A percentile compares a stretch with the other conserved stretches of the same genome.
Evolutionary conservation across 2,797 vertebrate genomes (phyloP).

Genomic region (Poecilia gillii): DNA sequence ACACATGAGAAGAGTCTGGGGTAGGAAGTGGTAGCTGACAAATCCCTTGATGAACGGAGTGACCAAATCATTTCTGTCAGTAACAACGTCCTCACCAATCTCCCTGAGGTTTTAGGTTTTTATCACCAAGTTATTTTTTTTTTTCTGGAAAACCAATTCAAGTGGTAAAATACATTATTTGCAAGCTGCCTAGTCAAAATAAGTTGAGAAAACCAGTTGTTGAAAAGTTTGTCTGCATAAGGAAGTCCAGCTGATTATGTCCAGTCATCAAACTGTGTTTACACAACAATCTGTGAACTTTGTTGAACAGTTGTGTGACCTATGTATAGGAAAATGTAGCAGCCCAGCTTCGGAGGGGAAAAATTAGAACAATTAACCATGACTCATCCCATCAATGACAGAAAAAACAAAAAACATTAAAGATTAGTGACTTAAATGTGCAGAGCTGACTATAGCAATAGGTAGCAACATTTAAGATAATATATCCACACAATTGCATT

Average conservation of each 20-base stretch:
- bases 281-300: slow-evolving; percentile 3
- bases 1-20: not conserved
- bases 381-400: not conserved
- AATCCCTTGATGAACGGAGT: not conserved
- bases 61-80: not conserved
- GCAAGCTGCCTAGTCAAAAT: not conserved
- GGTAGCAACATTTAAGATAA: not conserved
- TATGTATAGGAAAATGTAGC: not conserved
- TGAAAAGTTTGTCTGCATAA: not conserved
- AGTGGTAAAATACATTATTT: not conserved
- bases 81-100: not conserved
- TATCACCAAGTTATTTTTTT: not conserved
- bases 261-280: not conserved
- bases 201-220: not conserved
- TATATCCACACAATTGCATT: not conserved
- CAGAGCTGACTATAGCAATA: not conserved
- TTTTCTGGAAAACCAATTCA: not conserved
- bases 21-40: not conserved
- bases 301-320: not conserved
- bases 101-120: not conserved
- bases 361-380: not conserved
- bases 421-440: not conserved
- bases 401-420: not conserved
- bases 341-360: not conserved
- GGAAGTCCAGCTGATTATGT: not conserved